These are phyloP conservation scores for Malaclemys terrapin DNA, from an alignment of 2,113 vertebrate genomes.

Conservation along the genomic window DNA sequence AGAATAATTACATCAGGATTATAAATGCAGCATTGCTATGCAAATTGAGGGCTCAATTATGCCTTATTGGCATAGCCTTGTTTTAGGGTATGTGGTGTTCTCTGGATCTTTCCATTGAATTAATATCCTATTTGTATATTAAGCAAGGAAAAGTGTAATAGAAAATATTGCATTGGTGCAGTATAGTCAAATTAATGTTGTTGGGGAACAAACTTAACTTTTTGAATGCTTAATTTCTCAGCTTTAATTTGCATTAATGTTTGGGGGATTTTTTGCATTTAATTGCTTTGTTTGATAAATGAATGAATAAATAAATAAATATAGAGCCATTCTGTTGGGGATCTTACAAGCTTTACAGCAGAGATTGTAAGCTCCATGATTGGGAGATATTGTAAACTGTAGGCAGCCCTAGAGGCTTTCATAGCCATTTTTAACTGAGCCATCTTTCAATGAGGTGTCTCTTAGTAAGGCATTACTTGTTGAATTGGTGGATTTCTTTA, in stretches of 20 bases:
- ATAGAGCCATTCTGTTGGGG: neutral
- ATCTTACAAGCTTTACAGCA: neutral
- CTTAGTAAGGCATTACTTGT: neutral
- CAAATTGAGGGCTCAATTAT: neutral
- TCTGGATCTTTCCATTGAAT: neutral
- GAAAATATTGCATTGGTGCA: neutral
- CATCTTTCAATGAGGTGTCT: neutral
- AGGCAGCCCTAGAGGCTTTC: neutral
- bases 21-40: neutral
- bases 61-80: neutral
- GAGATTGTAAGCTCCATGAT: accelerated
- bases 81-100: neutral
- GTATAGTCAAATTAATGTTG: neutral
- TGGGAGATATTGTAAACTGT: neutral
- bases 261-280: neutral
- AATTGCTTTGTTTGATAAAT: neutral
- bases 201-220: neutral
- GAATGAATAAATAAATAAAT: neutral
- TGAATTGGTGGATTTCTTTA: neutral
- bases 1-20: neutral
- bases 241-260: neutral
- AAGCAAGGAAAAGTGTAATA: neutral
- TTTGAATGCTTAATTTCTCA: neutral
- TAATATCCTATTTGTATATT: neutral
- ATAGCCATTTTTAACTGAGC: neutral